Conservation (phyloP, 37 sponge, comb jelly and placozoan species). For the Diacarnus erythraeanus region DNA sequence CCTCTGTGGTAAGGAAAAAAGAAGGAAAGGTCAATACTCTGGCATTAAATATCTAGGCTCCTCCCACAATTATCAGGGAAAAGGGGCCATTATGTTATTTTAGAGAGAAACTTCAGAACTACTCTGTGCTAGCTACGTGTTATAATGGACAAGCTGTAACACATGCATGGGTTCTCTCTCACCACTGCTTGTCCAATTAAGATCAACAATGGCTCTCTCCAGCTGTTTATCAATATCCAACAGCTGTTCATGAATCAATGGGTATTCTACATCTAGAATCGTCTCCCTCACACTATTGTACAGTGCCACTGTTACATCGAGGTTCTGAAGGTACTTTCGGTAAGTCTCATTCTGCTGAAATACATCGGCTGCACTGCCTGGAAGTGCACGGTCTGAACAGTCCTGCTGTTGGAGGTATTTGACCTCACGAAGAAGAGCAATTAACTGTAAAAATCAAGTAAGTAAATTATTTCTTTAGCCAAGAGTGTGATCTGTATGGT, state of each 20-base stretch:
- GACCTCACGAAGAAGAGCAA: conserved; percentile 94
- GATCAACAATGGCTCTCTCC: conserved; percentile 74
- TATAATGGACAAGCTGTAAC: not conserved
- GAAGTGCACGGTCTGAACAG: conserved; percentile 63
- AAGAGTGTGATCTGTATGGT: too few relatives aligned
- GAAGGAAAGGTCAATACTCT: not conserved
- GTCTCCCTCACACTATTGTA: conserved; percentile 93
- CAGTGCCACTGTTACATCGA: conserved; percentile 86
- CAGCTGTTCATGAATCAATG: conserved; percentile 88
- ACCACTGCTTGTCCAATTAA: conserved; percentile 96
- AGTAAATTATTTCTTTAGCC: not conserved
- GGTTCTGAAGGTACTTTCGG: conserved; percentile 90
- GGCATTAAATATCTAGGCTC: not conserved
- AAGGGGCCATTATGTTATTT: not conserved
- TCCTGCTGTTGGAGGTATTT: conserved; percentile 88
- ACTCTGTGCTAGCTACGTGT: not conserved
- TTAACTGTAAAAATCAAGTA: conserved; percentile 52
- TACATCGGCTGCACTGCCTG: conserved; percentile 82
- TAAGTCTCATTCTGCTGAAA: conserved; percentile 86
- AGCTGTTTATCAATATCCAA: conserved; percentile 80
- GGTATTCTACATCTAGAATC: conserved; percentile 96
- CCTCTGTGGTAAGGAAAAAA: conserved; percentile 59
- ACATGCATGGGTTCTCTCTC: not conserved
- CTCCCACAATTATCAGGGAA: not conserved
- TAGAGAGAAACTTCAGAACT: not conserved